Evolutionary conservation across 2,797 vertebrate species (phyloP).

Genomic region (Lophotriccus pileatus): DNA sequence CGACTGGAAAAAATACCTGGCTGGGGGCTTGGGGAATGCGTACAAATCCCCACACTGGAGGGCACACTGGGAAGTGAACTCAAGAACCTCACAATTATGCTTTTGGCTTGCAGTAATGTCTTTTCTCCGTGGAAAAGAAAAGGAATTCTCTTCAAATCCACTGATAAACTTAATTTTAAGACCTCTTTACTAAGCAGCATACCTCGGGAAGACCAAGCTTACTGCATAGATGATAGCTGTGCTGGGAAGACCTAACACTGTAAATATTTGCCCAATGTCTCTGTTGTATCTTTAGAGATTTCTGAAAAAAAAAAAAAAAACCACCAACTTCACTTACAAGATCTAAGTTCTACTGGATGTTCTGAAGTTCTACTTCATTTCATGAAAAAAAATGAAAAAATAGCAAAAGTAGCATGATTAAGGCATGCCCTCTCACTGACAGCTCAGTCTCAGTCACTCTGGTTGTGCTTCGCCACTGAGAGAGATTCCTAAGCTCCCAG

Average conservation of each 20-base stretch:
- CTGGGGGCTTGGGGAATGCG: not conserved
- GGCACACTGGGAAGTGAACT: not conserved
- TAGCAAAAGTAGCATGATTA: not conserved
- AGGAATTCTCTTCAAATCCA: not conserved
- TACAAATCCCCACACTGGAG: not conserved
- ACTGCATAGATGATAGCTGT: not conserved
- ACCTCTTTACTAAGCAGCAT: not conserved
- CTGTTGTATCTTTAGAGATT: not conserved
- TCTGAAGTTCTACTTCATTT: not conserved
- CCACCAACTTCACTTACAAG: not conserved
- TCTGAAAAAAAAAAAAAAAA: not conserved
- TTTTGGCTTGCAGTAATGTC: not conserved
- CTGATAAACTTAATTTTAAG: not conserved
- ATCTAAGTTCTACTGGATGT: no score
- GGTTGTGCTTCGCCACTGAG: not conserved
- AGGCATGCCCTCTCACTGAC: not conserved
- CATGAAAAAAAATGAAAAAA: not conserved
- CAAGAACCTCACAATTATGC: not conserved
- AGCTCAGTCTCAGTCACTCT: not conserved
- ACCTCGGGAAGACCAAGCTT: not conserved
- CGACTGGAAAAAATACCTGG: not conserved
- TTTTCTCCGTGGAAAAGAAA: not conserved
- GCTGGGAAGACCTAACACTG: not conserved
- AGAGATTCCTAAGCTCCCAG: not conserved
- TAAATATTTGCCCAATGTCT: not conserved